Evolutionary conservation across 2,113 vertebrate species (phyloP).

Genomic region (Xerus inauris): DNA sequence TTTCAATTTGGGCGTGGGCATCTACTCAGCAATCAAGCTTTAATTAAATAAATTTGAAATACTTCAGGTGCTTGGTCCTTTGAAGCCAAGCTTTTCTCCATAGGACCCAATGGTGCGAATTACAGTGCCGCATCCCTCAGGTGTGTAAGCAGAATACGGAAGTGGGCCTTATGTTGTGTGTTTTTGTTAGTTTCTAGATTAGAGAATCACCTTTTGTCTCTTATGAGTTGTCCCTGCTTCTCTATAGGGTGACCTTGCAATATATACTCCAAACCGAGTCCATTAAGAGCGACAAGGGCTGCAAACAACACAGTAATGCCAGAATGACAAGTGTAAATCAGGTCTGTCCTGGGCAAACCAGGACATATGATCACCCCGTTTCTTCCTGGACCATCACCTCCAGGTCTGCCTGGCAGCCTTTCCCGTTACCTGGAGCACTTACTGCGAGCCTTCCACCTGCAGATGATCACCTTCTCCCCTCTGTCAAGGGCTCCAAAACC

Average conservation of each 20-base stretch:
- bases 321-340: neutral
- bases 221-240: neutral
- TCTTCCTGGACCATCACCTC: neutral
- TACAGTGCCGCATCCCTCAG: neutral
- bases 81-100: neutral
- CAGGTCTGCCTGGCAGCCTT: fast-evolving
- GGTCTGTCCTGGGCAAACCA: neutral
- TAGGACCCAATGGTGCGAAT: neutral
- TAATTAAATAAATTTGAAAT: neutral
- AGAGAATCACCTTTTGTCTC: neutral
- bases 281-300: neutral
- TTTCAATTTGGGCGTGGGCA: neutral
- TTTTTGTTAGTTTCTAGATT: neutral
- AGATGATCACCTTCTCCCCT: neutral
- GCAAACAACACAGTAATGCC: neutral
- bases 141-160: neutral
- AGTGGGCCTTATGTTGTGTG: neutral
- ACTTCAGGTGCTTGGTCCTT: neutral
- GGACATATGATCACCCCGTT: too few species aligned
- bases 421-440: neutral
- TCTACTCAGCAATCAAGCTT: neutral
- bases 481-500: neutral
- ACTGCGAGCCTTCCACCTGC: too few species aligned
- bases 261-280: neutral
- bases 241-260: neutral